Evolutionary conservation across 2,797 vertebrate genomes (phyloP).

Genomic region (Onychomys leucogaster): DNA sequence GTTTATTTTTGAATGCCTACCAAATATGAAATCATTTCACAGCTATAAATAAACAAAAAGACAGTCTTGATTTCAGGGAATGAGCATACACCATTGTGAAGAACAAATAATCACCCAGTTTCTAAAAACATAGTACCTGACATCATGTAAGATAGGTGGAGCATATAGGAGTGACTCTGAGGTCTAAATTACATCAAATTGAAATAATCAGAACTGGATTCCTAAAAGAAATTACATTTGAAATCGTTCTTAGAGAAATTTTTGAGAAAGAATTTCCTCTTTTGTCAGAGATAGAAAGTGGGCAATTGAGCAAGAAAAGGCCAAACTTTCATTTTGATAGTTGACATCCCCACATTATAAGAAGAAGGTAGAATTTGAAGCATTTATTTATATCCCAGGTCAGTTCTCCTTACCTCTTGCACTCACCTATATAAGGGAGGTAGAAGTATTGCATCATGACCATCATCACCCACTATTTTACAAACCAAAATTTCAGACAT

Average conservation of each 20-base stretch:
- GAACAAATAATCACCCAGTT: not conserved
- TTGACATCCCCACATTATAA: not conserved
- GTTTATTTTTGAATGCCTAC: not conserved
- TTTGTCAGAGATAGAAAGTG: not conserved
- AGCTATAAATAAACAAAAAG: not conserved
- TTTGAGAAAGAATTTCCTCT: not conserved
- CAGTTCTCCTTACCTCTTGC: not conserved
- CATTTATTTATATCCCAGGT: not conserved
- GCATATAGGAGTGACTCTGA: not conserved
- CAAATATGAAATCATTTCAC: slow-evolving; percentile 49
- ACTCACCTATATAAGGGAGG: not conserved
- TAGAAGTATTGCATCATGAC: not conserved
- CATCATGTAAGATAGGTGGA: not conserved
- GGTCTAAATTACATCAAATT: not conserved
- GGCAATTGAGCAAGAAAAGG: not conserved
- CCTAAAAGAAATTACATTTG: slow-evolving; percentile 2
- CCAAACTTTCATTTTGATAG: not conserved
- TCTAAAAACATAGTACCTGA: not conserved
- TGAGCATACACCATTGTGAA: not conserved
- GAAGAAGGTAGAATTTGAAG: not conserved
- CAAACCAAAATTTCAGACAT: not conserved
- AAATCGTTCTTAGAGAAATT: not conserved
- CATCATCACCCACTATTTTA: not conserved
- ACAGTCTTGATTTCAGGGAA: not conserved
- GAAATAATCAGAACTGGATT: not conserved